Conservation (phyloP, 2,888 invertebrate genomes). For the Rhyacophila evoluta region DNA sequence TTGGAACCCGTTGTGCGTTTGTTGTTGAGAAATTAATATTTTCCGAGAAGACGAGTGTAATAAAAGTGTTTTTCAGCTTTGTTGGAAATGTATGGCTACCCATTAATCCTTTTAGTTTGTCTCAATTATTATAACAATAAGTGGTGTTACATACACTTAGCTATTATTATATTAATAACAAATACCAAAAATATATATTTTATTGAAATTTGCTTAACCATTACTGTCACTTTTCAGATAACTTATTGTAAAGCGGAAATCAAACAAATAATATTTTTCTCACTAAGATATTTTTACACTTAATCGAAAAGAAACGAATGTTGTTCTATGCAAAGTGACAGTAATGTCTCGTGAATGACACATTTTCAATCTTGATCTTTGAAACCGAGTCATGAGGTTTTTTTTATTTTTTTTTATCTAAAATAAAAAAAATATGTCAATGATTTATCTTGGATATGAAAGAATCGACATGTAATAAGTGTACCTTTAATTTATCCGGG, state of each 20-base stretch:
- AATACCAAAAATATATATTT: conserved; percentile 24
- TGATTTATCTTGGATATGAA: not conserved
- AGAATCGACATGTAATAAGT: not conserved
- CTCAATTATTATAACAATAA: conserved; percentile 22
- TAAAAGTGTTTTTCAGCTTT: conserved; percentile 23
- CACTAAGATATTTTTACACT: conserved; percentile 12
- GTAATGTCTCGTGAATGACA: not conserved
- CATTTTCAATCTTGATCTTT: conserved; percentile 9
- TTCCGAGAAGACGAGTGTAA: not conserved
- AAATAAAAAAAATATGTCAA: not conserved
- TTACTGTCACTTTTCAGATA: conserved; percentile 12
- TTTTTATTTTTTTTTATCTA: not conserved
- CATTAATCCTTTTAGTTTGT: conserved; percentile 4
- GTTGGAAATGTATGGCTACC: conserved; percentile 9
- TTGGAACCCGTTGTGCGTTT: not conserved
- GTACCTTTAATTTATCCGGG: not conserved
- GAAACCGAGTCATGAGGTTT: not conserved
- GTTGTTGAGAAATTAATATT: not conserved
- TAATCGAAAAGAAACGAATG: not conserved
- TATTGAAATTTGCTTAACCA: conserved; percentile 14
- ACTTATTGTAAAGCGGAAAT: not conserved
- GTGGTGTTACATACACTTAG: conserved; percentile 11
- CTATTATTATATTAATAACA: conserved; percentile 13
- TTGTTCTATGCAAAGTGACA: not conserved
- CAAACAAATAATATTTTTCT: conserved; percentile 2